Base-by-base conservation (phyloP, 2,888 invertebrate species). In the Epirrita christyi region DNA sequence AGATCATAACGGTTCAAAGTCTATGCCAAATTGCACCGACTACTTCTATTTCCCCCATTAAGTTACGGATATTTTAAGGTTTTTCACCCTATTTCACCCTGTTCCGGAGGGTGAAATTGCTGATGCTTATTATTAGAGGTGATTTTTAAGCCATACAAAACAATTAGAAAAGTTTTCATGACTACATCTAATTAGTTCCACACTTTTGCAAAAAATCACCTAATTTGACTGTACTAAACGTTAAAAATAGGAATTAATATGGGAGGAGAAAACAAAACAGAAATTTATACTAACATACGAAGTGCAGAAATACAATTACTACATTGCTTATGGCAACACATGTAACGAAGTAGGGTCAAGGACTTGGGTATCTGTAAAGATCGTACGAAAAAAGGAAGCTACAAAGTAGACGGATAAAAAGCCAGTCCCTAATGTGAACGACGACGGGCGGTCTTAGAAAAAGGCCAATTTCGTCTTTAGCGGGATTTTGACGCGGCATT, bases 391-490 rank as follows among this genome's bases (percentile, higher is more conserved):
- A 65, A 64, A 42, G 52, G 61, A 59, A 54, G 54, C 40, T 37
- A 32, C 27, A 46, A 50, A 49, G 34, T 11, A 34, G 11, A 44
- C 32, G 10, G 15, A n/a, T 49, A 67, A 60, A 58, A 64, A 53
- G 67, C 68, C 70, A 72, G 58, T 59, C 61, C 66, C 60, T 63
- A 68, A 75, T 64, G 69, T 65, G 46, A 54, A 58, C 60, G 60
- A 60, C 53, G 64, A 60, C 53, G 64, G 62, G 58, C 58, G 57
- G 63, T 66, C 57, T 66, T 40, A 54, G 47, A 41, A 72, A 63
- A 72, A 71, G 67, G 75, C 72, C 79, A 80, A 76, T 84, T 83
- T 81, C 67, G 78, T 76, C 71, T 80, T 83, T 75, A 80, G 75
- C 68, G 64, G 67, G 61, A 71, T 68, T 78, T 74, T 68, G 68